These are phyloP conservation scores for Catamblyrhynchus diadema DNA, from an alignment of 2,797 vertebrate genomes.

Conservation along the genomic window DNA sequence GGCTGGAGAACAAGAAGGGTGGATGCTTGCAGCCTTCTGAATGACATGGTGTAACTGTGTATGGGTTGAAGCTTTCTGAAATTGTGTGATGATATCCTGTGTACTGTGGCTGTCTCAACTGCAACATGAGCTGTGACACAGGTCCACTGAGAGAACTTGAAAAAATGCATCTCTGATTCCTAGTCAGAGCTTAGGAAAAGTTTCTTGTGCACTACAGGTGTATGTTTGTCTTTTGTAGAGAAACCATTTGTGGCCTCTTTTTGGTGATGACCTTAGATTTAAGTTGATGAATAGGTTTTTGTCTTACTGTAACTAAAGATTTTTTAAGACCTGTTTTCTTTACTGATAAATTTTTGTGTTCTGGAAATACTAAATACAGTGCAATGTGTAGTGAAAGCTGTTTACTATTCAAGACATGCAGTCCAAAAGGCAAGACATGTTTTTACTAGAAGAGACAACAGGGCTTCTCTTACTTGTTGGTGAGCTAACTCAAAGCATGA, in stretches of 20 bases:
- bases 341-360: neutral
- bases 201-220: neutral
- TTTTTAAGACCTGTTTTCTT: neutral
- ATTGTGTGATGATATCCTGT: neutral
- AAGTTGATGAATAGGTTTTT: neutral
- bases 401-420: neutral
- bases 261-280: neutral
- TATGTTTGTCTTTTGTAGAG: neutral
- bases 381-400: neutral
- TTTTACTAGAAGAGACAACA: neutral
- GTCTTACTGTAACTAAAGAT: neutral
- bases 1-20: accelerated
- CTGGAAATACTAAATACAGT: neutral
- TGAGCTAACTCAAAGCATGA: neutral
- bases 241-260: neutral
- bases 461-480: neutral
- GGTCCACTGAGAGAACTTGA: neutral
- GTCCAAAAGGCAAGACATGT: neutral
- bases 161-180: neutral
- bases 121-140: neutral
- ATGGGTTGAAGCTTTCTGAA: neutral
- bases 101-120: neutral
- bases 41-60: neutral
- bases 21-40: neutral
- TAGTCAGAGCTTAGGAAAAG: neutral